Evolutionary conservation across 1,140 invertebrate genomes (phyloP).

Genomic region (Leptopilina clavipes): DNA sequence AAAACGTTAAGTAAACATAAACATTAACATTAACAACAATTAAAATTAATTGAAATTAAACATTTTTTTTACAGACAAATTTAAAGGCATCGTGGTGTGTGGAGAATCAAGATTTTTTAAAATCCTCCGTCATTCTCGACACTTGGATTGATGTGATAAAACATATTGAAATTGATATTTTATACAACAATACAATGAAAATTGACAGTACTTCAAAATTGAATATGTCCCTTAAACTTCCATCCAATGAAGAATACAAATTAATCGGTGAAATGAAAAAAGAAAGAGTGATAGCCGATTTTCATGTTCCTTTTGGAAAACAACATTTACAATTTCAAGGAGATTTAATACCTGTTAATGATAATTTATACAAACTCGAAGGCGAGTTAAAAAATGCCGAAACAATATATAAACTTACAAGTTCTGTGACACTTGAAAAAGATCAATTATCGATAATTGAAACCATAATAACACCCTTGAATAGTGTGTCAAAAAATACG

Average conservation of each 20-base stretch:
- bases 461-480: constrained; percentile 41
- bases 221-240: constrained; percentile 53
- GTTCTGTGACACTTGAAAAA: constrained; percentile 39
- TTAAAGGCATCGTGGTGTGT: constrained; percentile 75
- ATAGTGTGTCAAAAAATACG: background rate
- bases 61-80: constrained; percentile 63
- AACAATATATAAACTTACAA: constrained; percentile 47
- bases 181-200: constrained; percentile 67
- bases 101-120: constrained; percentile 71
- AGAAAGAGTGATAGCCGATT: constrained; percentile 49
- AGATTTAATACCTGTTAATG: constrained; percentile 46
- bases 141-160: constrained; percentile 75
- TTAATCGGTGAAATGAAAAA: constrained; percentile 53
- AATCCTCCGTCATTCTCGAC: constrained; percentile 71
- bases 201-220: constrained; percentile 56
- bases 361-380: constrained; percentile 50
- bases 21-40: too few relatives aligned
- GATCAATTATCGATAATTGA: constrained; percentile 43
- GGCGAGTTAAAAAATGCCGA: constrained; percentile 61
- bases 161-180: constrained; percentile 70
- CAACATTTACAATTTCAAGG: constrained; percentile 59
- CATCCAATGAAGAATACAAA: constrained; percentile 54
- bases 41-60: background rate
- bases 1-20: too few relatives aligned
- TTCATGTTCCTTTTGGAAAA: constrained; percentile 53